Evolutionary conservation across 2,888 invertebrate genomes (phyloP).

Genomic region (Tenthredo livida): DNA sequence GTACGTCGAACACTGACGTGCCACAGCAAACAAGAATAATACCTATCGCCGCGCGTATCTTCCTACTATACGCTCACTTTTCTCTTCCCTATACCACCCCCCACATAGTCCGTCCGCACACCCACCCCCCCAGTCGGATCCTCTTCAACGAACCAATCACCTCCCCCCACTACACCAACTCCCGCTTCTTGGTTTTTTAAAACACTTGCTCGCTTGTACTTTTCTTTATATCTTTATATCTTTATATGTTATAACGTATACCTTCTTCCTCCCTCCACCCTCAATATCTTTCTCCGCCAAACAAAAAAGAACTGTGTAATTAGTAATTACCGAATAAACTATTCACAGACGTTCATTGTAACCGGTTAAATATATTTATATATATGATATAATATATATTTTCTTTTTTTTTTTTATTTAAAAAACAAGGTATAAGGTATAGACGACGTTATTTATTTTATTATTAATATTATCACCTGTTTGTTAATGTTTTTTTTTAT

Average conservation of each 20-base stretch:
- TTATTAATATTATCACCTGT: conserved; percentile 1
- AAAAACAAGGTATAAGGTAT: neutral
- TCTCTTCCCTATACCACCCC: neutral
- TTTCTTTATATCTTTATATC: conserved; percentile 5
- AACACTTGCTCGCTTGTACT: neutral
- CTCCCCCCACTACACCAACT: neutral
- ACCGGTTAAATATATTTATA: neutral
- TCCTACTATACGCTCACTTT: neutral
- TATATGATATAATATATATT: neutral
- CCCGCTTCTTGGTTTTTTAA: neutral
- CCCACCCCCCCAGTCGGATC: neutral
- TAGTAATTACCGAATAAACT: neutral
- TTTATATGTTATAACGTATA: neutral
- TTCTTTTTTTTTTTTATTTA: neutral
- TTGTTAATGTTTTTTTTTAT: neutral
- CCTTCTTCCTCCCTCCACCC: neutral
- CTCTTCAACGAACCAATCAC: conserved; percentile 3
- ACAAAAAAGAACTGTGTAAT: neutral
- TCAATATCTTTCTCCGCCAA: neutral
- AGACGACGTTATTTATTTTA: neutral
- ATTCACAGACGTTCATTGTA: neutral
- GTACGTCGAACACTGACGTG: neutral
- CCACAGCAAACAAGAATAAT: neutral
- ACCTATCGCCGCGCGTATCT: neutral
- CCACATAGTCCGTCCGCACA: neutral